Evolutionary conservation across 1,140 invertebrate genomes (phyloP).

Genomic region (Drosophila ananassae): DNA sequence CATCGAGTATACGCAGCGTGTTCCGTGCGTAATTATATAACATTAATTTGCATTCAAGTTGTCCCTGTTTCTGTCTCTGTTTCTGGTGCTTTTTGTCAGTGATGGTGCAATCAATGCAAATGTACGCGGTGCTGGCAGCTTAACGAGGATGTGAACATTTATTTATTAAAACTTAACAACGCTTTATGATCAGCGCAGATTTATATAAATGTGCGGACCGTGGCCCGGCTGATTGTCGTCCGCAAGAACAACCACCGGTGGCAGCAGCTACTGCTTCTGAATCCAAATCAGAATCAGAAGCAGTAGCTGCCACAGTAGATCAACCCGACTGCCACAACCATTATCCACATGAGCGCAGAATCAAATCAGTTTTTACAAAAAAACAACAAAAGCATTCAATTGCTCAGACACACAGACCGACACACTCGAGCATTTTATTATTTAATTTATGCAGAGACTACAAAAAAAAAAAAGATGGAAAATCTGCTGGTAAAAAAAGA

Average conservation of each 20-base stretch:
- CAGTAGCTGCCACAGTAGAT: conserved; percentile 26
- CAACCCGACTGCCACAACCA: conserved; percentile 56
- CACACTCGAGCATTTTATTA: conserved; percentile 72
- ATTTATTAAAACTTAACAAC: conserved; percentile 83
- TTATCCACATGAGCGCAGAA: conserved; percentile 59
- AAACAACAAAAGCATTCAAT: conserved; percentile 44
- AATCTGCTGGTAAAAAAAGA: conserved; percentile 65
- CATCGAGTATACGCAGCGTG: conserved; percentile 68
- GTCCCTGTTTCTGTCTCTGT: conserved; percentile 1
- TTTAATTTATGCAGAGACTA: conserved; percentile 78
- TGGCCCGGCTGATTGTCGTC: conserved; percentile 25
- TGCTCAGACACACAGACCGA: conserved; percentile 55
- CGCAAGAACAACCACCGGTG: conserved; percentile 40
- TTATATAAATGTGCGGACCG: conserved; percentile 58
- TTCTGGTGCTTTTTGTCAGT: conserved; percentile 13
- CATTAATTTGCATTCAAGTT: conserved; percentile 72
- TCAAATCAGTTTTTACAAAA: conserved; percentile 67
- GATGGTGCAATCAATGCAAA: conserved; percentile 67
- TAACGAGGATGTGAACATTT: conserved; percentile 83
- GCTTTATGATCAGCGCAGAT: conserved; percentile 80
- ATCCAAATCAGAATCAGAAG: conserved; percentile 2
- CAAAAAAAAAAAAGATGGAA: conserved; percentile 37
- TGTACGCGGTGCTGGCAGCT: conserved; percentile 44
- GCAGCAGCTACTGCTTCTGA: neutral
- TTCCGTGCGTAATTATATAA: conserved; percentile 64